phyloP scores from a whole-genome alignment of 2,113 vertebrate genomes.

The Probosciger aterrimus region DNA sequence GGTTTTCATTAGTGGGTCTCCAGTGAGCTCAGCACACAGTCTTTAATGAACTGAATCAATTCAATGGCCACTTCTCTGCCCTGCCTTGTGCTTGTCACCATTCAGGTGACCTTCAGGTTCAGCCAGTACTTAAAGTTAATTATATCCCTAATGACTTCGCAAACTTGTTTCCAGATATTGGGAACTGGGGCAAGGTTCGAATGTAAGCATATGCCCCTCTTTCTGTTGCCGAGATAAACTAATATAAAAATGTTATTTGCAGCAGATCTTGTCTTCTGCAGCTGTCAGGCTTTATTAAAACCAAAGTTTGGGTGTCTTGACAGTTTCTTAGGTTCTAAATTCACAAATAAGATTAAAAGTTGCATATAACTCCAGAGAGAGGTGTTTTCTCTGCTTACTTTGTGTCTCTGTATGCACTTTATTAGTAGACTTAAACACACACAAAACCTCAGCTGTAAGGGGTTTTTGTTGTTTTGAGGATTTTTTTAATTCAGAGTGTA shows the following conservation, averaged over 20 bases:
- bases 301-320: background rate
- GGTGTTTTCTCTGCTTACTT: background rate
- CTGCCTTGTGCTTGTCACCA: background rate
- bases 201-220: background rate
- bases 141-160: background rate
- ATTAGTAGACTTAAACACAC: background rate
- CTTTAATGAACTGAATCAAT: background rate
- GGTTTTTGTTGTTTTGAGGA: background rate
- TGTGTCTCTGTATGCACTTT: background rate
- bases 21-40: background rate
- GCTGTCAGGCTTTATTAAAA: background rate
- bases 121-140: background rate
- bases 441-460: background rate
- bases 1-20: background rate
- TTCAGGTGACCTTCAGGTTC: slow-evolving; percentile 29
- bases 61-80: background rate
- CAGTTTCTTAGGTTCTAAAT: background rate
- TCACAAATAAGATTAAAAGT: background rate
- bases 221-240: background rate
- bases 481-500: background rate
- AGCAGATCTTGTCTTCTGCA: background rate
- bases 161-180: slow-evolving; percentile 1
- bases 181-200: background rate
- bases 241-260: background rate
- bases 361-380: background rate